phyloP scores from a whole-genome alignment of 2,797 vertebrate species.

The Mormyrops attenuatus region DNA sequence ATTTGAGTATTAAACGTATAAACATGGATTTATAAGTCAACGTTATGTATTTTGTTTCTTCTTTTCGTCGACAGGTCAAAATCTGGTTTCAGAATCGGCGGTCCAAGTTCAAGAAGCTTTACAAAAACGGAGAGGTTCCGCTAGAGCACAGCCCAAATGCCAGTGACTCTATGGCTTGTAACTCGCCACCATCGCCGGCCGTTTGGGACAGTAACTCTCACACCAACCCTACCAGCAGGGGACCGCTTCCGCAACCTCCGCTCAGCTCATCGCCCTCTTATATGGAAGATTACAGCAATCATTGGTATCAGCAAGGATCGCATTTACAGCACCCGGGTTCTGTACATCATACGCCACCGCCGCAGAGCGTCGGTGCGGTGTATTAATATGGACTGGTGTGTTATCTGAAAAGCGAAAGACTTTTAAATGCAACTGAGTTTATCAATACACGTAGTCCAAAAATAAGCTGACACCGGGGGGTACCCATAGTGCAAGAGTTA shows the following conservation, averaged over 20 bases:
- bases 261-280: conserved; percentile 85
- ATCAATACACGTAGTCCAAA: conserved; percentile 16
- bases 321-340: conserved; percentile 81
- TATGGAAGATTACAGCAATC: conserved; percentile 87
- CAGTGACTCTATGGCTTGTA: conserved; percentile 98
- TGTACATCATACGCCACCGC: conserved; percentile 83
- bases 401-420: conserved; percentile 43
- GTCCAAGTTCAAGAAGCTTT: conserved; percentile 98
- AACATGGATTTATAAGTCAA: background rate
- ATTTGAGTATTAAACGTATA: background rate
- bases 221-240: conserved; percentile 66
- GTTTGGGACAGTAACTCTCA: conserved; percentile 85
- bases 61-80: conserved; percentile 73
- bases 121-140: conserved; percentile 93
- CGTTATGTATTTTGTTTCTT: background rate
- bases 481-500: conserved; percentile 19
- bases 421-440: conserved; percentile 24
- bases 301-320: conserved; percentile 90
- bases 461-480: conserved; percentile 26
- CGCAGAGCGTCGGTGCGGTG: conserved; percentile 81
- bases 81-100: conserved; percentile 98
- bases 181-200: conserved; percentile 85
- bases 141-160: conserved; percentile 95
- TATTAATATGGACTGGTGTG: conserved; percentile 70
- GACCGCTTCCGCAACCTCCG: conserved; percentile 74